phyloP scores from a whole-genome alignment of 2,888 invertebrate genomes.

The Eupithecia centaureata region DNA sequence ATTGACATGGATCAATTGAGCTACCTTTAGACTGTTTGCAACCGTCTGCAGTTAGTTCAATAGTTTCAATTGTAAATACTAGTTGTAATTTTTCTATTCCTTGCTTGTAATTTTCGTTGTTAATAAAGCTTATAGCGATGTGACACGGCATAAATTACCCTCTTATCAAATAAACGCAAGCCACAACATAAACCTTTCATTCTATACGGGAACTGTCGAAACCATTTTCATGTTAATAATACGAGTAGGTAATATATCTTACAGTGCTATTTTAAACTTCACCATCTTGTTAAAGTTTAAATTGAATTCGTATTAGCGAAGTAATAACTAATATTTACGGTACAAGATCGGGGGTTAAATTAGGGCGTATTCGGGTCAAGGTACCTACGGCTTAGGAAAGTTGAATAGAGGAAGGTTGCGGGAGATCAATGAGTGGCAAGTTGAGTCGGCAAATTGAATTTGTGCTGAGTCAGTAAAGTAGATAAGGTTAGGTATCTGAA shows the following conservation, averaged over 20 bases:
- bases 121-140: too few species aligned
- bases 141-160: conserved; percentile 6
- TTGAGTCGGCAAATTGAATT: conserved; percentile 39
- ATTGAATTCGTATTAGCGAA: conserved; percentile 30
- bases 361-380: conserved; percentile 65
- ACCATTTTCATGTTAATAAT: conserved; percentile 41
- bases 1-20: too few species aligned
- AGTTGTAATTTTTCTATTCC: too few species aligned
- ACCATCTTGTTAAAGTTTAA: conserved; percentile 34
- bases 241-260: too few species aligned
- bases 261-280: conserved; percentile 29
- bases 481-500: neutral
- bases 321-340: conserved; percentile 49
- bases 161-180: conserved; percentile 16
- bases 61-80: too few species aligned
- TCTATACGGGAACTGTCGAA: conserved; percentile 35
- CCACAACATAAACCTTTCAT: conserved; percentile 36
- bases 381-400: conserved; percentile 51
- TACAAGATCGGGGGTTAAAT: conserved; percentile 53
- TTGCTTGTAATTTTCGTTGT: too few species aligned
- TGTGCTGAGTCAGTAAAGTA: neutral
- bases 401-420: conserved; percentile 50
- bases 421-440: conserved; percentile 46
- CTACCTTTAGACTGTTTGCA: too few species aligned
- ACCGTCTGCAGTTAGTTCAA: too few species aligned